These are phyloP conservation scores for Petrocephalus microphthalmus DNA, from an alignment of 2,113 vertebrate genomes.

Conservation along the genomic window DNA sequence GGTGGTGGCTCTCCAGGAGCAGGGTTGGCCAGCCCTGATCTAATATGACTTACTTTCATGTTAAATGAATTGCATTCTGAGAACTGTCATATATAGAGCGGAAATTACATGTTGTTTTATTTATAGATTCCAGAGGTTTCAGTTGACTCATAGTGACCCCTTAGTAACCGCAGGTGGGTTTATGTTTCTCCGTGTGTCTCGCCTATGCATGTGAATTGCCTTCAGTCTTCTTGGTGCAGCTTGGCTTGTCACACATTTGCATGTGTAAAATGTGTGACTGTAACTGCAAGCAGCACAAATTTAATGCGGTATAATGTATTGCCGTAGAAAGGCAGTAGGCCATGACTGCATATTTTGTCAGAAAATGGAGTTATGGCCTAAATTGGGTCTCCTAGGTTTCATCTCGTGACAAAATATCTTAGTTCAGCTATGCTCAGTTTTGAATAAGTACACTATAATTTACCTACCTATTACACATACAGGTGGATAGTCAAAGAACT, in stretches of 20 bases:
- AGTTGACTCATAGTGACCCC: background rate
- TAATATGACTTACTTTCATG: background rate
- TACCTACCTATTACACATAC: background rate
- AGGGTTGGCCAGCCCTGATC: too few relatives aligned
- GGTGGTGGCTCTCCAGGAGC: too few relatives aligned
- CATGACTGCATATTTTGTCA: background rate
- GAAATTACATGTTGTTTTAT: background rate
- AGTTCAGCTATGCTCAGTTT: background rate
- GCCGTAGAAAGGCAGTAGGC: background rate
- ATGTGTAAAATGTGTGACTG: background rate
- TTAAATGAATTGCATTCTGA: background rate
- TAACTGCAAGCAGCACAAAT: background rate
- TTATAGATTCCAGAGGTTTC: background rate
- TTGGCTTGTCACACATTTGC: background rate
- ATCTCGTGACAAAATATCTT: background rate
- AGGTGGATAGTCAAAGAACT: background rate
- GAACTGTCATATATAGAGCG: background rate
- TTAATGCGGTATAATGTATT: background rate
- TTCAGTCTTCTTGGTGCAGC: background rate
- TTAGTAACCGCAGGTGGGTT: background rate
- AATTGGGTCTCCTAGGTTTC: background rate
- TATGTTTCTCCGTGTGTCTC: background rate
- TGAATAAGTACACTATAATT: background rate
- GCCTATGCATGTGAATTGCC: background rate
- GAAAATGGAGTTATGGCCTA: background rate